These are phyloP conservation scores for Atethmia centrago DNA, from an alignment of 2,888 invertebrate genomes.

Conservation along the genomic window DNA sequence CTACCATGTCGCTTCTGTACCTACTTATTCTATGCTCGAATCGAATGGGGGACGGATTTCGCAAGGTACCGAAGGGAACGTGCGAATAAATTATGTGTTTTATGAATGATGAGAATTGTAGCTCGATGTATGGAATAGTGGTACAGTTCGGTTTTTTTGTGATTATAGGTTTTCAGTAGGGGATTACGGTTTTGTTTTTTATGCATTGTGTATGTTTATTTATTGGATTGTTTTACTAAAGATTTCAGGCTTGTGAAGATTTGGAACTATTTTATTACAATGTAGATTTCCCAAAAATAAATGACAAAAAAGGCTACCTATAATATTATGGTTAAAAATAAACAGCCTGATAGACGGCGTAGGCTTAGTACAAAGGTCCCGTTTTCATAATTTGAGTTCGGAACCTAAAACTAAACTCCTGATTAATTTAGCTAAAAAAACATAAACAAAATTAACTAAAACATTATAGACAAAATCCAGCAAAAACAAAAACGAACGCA, in stretches of 20 bases:
- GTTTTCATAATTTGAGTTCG: background rate
- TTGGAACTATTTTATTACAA: background rate
- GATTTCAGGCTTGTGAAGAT: background rate
- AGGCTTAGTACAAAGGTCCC: background rate
- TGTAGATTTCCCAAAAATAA: background rate
- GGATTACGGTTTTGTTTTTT: constrained; percentile 7
- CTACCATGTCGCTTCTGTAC: constrained; percentile 27
- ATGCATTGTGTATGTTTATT: background rate
- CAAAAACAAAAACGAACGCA: constrained; percentile 4
- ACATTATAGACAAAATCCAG: background rate
- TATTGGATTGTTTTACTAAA: background rate
- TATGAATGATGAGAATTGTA: constrained; percentile 56
- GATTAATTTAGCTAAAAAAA: background rate
- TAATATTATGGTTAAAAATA: too few relatives aligned
- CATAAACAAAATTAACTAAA: too few relatives aligned
- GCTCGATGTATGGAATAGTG: constrained; percentile 20
- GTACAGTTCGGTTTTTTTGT: constrained; percentile 26
- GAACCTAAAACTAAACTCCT: background rate
- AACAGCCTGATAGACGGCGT: too few relatives aligned
- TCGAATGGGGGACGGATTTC: constrained; percentile 57
- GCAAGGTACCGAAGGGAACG: constrained; percentile 48
- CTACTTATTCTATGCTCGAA: constrained; percentile 14
- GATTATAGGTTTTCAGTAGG: constrained; percentile 10
- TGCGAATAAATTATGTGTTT: constrained; percentile 64
- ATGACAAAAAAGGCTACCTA: too few relatives aligned